A percentile compares a stretch with the other conserved stretches of the same genome.
Conservation (phyloP, 1,140 invertebrate genomes). For the Pinna nobilis region DNA sequence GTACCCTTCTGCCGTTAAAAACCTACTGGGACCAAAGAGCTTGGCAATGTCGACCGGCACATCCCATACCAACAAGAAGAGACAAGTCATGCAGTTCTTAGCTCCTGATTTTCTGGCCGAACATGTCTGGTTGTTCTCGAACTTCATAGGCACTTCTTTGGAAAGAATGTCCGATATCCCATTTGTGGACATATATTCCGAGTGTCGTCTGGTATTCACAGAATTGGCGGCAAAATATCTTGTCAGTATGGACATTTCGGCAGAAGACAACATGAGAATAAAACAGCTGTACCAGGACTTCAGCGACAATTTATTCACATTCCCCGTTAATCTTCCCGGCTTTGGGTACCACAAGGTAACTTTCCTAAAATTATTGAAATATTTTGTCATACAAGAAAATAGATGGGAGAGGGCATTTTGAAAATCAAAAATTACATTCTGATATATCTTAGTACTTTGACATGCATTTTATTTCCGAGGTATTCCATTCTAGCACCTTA, state of each 20-base stretch:
- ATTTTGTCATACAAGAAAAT: no score
- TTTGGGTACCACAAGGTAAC: constrained; percentile 48
- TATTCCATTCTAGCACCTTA: no score
- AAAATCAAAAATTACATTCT: no score
- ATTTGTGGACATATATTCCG: constrained; percentile 26
- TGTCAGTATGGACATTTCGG: constrained; percentile 26
- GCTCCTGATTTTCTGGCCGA: constrained; percentile 24
- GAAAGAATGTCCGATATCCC: constrained; percentile 18
- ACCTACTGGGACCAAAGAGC: constrained; percentile 38
- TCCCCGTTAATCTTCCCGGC: constrained; percentile 46
- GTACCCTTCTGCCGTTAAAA: constrained; percentile 41
- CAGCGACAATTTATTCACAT: constrained; percentile 41
- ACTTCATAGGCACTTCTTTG: constrained; percentile 14
- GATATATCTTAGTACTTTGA: no score
- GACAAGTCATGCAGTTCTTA: constrained; percentile 34
- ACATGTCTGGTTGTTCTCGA: constrained; percentile 17
- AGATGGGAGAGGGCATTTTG: no score
- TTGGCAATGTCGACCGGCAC: constrained; percentile 30
- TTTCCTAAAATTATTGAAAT: no score
- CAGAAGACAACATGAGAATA: constrained; percentile 12
- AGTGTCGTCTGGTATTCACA: constrained; percentile 25
- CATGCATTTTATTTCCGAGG: no score
- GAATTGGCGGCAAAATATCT: constrained; percentile 38
- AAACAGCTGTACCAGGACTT: constrained; percentile 32
- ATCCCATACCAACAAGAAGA: constrained; percentile 28